Conservation (phyloP, 2,113 vertebrate species). For the Struthidea cinerea region DNA sequence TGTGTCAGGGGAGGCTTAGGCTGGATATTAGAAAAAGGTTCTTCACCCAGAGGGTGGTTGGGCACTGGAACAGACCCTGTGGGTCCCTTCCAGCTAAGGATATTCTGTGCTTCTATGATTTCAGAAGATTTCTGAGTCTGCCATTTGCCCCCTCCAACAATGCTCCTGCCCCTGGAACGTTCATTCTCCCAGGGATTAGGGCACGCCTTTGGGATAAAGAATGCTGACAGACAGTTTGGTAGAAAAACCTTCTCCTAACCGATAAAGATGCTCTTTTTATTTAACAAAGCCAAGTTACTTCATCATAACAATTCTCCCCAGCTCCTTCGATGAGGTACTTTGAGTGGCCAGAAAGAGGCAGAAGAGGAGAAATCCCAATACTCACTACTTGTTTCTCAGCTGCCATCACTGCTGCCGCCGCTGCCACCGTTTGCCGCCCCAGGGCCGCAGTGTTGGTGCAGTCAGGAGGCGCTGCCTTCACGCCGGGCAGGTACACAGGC, state of each 20-base stretch:
- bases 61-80: neutral
- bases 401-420: conserved; percentile 53
- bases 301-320: neutral
- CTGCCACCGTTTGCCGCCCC: conserved; percentile 73
- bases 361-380: neutral
- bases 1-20: neutral
- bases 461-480: conserved; percentile 86
- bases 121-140: neutral
- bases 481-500: conserved; percentile 79
- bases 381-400: conserved; percentile 90
- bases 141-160: neutral
- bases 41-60: neutral
- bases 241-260: neutral
- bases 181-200: neutral
- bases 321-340: neutral
- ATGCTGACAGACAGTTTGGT: neutral
- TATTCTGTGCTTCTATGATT: neutral
- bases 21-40: neutral
- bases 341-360: rapidly evolving
- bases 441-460: conserved; percentile 82
- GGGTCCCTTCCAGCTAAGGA: neutral
- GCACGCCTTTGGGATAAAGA: neutral
- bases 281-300: neutral
- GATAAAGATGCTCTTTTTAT: neutral
- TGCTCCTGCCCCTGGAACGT: neutral